Evolutionary conservation across 2,113 vertebrate species (phyloP), one percentile per base, ranked within the genome.

Genomic region (Indri indri): DNA sequence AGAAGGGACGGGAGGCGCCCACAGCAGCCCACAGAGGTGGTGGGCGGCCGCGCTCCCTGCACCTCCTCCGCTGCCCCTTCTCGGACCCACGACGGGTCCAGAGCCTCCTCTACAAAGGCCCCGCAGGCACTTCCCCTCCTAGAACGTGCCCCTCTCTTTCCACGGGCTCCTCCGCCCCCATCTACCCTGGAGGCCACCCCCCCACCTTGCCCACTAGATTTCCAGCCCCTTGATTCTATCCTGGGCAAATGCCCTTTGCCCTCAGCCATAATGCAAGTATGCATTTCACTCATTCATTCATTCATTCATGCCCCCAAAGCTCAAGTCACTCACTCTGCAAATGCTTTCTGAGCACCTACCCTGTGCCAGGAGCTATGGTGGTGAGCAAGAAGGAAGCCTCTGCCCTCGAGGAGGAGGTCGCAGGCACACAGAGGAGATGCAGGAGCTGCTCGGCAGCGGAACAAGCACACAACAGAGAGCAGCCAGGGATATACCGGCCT

Each of bases 11-110:
- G 23, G 63, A 47, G 57, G 40, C 40, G 34, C 61, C 2, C 0
- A 0, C 70, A 32, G 37, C 1, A 0, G n/a, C 0, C 20, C 2
- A 4, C 3, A 54, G 10, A 20, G 63, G 77, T 0, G 6, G 30
- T 0, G 1, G 42, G 4, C 12, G 20, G 74, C 20, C 0, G n/a
- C 40, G 20, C 50, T 77, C 17, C 37, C 32, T 1, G 57, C 7
- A 4, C 57, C 18, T 5, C 70, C 66, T 9, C 77, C 0, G 2
- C 23, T 57, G 1, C 14, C 32, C 8, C 13, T 40, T 30, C n/a
- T 42, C 63, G 23, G 22, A 9, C 14, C 25, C 8, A 13, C 17
- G 10, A 2, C 0, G 5, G 20, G 59, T 9, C 89, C 76, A 54
- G 57, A 34, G 16, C 13, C 16, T 40, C 61, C 45, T 32, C 25